Base-by-base conservation (phyloP, 2,797 vertebrate genomes). In the Tachyglossus aculeatus region DNA sequence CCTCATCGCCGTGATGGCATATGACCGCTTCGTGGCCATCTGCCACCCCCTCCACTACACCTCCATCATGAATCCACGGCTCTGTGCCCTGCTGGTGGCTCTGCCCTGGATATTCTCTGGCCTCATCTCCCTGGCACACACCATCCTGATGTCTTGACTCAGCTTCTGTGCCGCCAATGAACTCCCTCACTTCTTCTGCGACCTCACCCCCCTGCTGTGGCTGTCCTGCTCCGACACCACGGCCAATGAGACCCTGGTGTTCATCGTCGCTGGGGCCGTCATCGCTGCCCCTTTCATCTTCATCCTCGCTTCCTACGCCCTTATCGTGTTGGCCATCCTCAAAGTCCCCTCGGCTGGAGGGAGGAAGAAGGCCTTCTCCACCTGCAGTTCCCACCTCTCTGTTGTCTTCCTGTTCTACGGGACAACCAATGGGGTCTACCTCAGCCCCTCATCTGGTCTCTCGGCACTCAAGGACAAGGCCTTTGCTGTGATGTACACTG, bases 121-220 rank as follows among this genome's bases (percentile, higher is more conserved):
- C 8, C 31, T 80, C 16, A 27, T 86, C 15, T 88, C 85, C 14
- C 66, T 88, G 36, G 71, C 74, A 18, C 83, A 88, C 14, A 63
- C 78, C n/a, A 60, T 87, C 7, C 45, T 84, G 15, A 76, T 81
- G 72, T 13, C 43, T 2, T 63, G 25, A 16, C 71, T 88, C 15
- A 50, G 61, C 18, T 88, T 87, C 53, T 88, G 85, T 11, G 66
- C 43, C 22, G 40, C 14, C 61, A 56, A 51, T 5, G 38, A 71
- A 38, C 12, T 88, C 1, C 81, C 83, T 3, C 85, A 85, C 39
- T 88, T 70, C 41, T 88, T 85, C 66, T 87, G 86, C 8, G 85
- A 88, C 40, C 81, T 88, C 45, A 82, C 70, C 1, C 79, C 83
- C 0, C 70, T 88, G n/a, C 81, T 88, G 15, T 64, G 71, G 43